Conservation (phyloP, 1,140 invertebrate species). For the Lordiphosa clarofinis region DNA sequence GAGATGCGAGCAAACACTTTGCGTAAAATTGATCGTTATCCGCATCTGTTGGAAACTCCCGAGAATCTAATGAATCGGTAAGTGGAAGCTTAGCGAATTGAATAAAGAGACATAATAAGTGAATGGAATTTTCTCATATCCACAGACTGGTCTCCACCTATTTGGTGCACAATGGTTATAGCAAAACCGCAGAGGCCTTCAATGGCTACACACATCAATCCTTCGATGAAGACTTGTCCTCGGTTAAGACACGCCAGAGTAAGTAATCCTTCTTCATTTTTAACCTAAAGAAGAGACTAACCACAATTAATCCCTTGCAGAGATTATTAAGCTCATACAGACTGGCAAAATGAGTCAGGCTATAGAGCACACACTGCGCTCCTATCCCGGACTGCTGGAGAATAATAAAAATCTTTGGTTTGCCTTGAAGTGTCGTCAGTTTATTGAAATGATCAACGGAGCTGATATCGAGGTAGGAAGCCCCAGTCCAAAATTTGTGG, state of each 20-base stretch:
- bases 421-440: constrained; percentile 97
- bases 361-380: constrained; percentile 91
- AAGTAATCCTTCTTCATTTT: neutral
- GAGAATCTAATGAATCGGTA: constrained; percentile 66
- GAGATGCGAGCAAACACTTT: constrained; percentile 90
- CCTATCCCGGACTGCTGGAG: constrained; percentile 95
- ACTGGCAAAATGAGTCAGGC: constrained; percentile 96
- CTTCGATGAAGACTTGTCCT: constrained; percentile 95
- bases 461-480: constrained; percentile 85
- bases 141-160: constrained; percentile 97
- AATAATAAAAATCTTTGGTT: constrained; percentile 94
- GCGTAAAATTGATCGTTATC: constrained; percentile 75
- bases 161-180: constrained; percentile 98
- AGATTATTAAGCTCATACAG: constrained; percentile 95
- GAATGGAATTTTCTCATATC: too few species aligned
- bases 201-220: constrained; percentile 92
- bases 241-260: constrained; percentile 99
- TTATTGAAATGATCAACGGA: constrained; percentile 96
- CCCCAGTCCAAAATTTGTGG: neutral
- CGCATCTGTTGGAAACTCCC: constrained; percentile 59
- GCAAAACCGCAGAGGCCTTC: constrained; percentile 97
- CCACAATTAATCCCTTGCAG: constrained; percentile 83
- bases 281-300: neutral
- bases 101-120: too few species aligned
- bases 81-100: neutral